phyloP scores from a whole-genome alignment of 2,113 vertebrate species.

The Carollia perspicillata region DNA sequence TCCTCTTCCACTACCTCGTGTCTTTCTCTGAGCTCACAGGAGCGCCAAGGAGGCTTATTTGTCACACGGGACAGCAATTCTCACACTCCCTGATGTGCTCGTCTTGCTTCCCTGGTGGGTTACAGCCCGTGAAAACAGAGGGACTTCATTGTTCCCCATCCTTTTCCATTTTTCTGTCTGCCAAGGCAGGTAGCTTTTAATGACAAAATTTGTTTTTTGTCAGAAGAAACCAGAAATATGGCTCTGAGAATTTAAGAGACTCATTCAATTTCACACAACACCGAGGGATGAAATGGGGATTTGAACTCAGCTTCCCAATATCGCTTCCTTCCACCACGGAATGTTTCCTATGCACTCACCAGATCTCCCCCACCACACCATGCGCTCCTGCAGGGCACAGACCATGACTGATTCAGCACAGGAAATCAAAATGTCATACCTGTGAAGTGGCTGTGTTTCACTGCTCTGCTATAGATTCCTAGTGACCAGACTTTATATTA shows the following conservation, averaged over 20 bases:
- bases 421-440: not conserved
- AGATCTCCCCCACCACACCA: not conserved
- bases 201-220: not conserved
- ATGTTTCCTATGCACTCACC: not conserved
- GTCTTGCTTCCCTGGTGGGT: not conserved
- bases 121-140: not conserved
- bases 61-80: not conserved
- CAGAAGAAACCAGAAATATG: slow-evolving; percentile 1
- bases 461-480: not conserved
- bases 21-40: not conserved
- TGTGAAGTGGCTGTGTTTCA: not conserved
- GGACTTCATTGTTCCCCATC: not conserved
- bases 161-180: not conserved
- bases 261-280: not conserved
- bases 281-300: not conserved
- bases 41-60: not conserved
- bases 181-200: not conserved
- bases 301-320: not conserved
- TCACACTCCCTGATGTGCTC: not conserved
- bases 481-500: not conserved
- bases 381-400: not conserved
- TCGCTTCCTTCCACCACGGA: not conserved
- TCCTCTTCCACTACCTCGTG: not conserved
- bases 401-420: not conserved
- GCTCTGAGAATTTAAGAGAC: not conserved